Percentiles rank a stretch among this genome's conserved stretches.
Conservation (phyloP, 2,113 vertebrate genomes). For the Origma solitaria region DNA sequence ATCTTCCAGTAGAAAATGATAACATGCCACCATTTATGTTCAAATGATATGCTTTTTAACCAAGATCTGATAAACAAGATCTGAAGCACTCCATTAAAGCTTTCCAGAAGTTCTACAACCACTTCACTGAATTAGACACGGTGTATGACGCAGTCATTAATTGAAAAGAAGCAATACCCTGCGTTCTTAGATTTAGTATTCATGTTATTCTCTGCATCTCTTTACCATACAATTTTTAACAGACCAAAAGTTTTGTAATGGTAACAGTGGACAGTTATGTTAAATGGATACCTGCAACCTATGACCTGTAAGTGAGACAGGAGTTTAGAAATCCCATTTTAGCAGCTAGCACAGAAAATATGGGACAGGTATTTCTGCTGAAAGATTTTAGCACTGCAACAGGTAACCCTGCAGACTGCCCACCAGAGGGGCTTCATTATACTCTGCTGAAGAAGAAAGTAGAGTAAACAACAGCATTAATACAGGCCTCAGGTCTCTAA, state of each 20-base stretch:
- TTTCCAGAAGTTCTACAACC: not conserved
- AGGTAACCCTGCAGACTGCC: not conserved
- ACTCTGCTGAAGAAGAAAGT: not conserved
- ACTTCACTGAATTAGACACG: not conserved
- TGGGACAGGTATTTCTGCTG: not conserved
- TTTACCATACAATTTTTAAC: not conserved
- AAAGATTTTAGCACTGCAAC: not conserved
- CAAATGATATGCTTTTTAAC: not conserved
- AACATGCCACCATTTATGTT: not conserved
- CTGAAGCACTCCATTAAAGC: conserved; percentile 11
- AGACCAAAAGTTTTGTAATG: not conserved
- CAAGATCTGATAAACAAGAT: not conserved
- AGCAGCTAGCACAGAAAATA: not conserved
- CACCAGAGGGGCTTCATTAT: not conserved
- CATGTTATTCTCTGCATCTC: not conserved
- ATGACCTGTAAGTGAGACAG: not conserved
- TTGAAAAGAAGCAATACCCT: not conserved
- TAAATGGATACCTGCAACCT: not conserved
- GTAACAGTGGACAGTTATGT: not conserved
- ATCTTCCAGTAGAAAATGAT: not conserved
- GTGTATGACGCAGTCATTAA: not conserved
- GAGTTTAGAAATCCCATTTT: not conserved
- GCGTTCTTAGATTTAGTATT: not conserved
- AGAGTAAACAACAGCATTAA: not conserved
- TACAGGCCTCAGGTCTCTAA: not conserved